Evolutionary conservation across 2,113 vertebrate genomes (phyloP).

Genomic region (Trogon surrucura): DNA sequence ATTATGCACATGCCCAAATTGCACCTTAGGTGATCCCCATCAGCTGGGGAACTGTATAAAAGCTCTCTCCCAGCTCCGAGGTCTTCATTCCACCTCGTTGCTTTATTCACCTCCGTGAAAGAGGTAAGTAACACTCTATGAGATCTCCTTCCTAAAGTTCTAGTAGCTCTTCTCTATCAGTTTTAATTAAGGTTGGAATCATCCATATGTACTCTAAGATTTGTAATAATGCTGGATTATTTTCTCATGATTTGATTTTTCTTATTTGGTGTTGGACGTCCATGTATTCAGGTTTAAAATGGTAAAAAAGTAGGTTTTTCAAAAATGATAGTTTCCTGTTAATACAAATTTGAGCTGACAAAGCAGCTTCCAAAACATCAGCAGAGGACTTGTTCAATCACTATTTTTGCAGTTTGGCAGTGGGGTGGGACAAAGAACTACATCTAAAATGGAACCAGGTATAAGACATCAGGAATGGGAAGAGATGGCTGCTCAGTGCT

Average conservation of each 20-base stretch:
- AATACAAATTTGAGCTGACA: neutral
- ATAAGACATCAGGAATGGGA: neutral
- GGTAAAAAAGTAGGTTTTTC: neutral
- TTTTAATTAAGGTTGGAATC: neutral
- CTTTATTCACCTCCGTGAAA: neutral
- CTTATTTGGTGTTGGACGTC: neutral
- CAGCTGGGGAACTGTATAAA: constrained; percentile 35
- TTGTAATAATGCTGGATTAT: neutral
- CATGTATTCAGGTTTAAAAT: neutral
- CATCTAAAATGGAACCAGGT: neutral
- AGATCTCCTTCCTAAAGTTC: neutral
- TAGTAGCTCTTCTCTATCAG: neutral
- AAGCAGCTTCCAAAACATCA: neutral
- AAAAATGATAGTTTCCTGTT: neutral
- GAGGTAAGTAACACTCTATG: neutral
- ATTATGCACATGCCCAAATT: constrained; percentile 36
- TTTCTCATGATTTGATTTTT: neutral
- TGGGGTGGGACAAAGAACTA: neutral
- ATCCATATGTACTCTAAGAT: neutral
- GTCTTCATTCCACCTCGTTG: neutral
- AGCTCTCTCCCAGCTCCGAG: neutral
- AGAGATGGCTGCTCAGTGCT: neutral
- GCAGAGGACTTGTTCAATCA: neutral
- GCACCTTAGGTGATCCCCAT: neutral
- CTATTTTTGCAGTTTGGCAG: neutral